Base-by-base conservation (phyloP, 2,797 vertebrate species). In the Pseudomugil tenellus region DNA sequence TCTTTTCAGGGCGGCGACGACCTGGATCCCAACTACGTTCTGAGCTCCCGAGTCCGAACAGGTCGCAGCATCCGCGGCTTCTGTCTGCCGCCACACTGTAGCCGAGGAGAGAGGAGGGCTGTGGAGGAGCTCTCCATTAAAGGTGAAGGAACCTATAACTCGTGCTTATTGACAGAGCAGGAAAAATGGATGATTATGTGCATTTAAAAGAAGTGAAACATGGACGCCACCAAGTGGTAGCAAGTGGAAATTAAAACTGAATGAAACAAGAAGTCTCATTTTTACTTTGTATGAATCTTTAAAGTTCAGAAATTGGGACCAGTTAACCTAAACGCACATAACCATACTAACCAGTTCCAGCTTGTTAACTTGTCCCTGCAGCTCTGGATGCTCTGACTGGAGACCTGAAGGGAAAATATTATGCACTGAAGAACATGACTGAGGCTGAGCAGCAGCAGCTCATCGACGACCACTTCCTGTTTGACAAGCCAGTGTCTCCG, bases 401-500 rank as follows among this genome's bases (percentile, higher is more conserved):
- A 57, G 97, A 99, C 89, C 95, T 99, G 85, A 95, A 96, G 52
- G 97, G 97, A 25, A 96, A 94, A 63, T 98, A 98, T 84, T 99
- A 96, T 58, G 95, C 97, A 58, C 88, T 98, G 89, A 96, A 96
- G 89, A 95, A 94, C 91, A 98, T 98, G 97, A 96, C 95, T 0
- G 97, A 98, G 0, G 94, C 93, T 0, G 96, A 98, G 86, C 97
- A 98, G 89, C 96, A 98, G 91, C 96, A 97, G 92, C 95, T 98
- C 68, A 98, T 98, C 35, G 96, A 98, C 46, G 97, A 98, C 87
- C 97, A 98, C 90, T 98, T 98, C 92, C 93, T 98, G 80, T 98
- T 98, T 57, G 97, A 98, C 91, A 98, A 98, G 84, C 97, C 97
- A 0, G 95, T 98, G 68, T 98, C 96, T 81, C 96, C 97, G 57